Base-by-base conservation (phyloP, 2,113 vertebrate species). In the Syrrhaptes paradoxus region DNA sequence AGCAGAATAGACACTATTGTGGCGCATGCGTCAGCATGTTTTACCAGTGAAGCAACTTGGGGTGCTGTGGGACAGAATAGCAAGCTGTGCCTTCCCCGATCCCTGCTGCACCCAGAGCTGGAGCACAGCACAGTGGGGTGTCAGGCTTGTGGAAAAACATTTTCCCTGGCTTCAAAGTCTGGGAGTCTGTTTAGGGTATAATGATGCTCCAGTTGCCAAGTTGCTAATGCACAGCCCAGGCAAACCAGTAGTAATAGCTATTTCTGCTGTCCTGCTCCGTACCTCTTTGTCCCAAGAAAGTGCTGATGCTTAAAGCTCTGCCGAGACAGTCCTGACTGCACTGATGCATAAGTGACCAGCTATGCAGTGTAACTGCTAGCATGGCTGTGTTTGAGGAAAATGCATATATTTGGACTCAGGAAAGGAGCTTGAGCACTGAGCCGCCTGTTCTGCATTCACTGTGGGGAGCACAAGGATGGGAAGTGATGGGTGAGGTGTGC, bases 81-180 rank as follows among this genome's bases (percentile, higher is more conserved):
- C 10, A 4, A 71, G 4, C n/a, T 22, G 36, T 58, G 49, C 17
- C 7, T 36, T 63, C 21, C 31, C 12, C 2, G 2, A 22, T 17
- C 26, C 28, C 21, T 0, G 0, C 43, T 77, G 77, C 32, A 38
- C 8, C 51, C 25, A 32, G 22, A 57, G n/a, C 17, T 1, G 0
- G 17, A 67, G 32, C 28, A 54, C 32, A 52, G 18, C 55, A 61
- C 51, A 83, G 6, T 3, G 5, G 34, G 34, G 15, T 1, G 1
- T 57, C 29, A n/a, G n/a, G 31, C 38, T 72, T 62, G 22, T 74
- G 63, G 63, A 67, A 76, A 87, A 80, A 45, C 21, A 22, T 32
- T 55, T 82, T 31, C 21, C 17, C 20, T n/a, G n/a, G 11, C 41
- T 54, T 31, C 34, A n/a, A 55, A 48, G 4, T n/a, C 41, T 55